Conservation (phyloP, 2,888 invertebrate species). For the Cheilosia vernalis region DNA sequence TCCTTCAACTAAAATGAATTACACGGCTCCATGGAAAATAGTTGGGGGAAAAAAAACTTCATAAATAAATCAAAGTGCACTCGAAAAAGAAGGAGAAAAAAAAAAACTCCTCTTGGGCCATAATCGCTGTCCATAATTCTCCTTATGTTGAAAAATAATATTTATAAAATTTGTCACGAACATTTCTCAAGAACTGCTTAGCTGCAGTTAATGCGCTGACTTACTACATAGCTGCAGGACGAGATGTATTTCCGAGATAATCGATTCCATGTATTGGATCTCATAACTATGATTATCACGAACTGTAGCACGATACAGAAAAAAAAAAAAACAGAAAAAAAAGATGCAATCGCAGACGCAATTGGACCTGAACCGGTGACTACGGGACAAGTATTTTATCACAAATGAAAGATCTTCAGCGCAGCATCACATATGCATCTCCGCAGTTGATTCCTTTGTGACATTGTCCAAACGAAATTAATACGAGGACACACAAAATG, state of each 20-base stretch:
- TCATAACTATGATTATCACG: slow-evolving; percentile 57
- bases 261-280: slow-evolving; percentile 52
- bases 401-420: slow-evolving; percentile 34
- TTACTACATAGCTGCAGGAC: neutral
- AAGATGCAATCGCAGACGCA: slow-evolving; percentile 64
- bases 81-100: slow-evolving; percentile 28
- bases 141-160: slow-evolving; percentile 66
- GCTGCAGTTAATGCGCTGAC: slow-evolving; percentile 39
- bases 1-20: slow-evolving; percentile 56
- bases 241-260: slow-evolving; percentile 67
- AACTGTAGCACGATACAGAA: slow-evolving; percentile 9
- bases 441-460: slow-evolving; percentile 14
- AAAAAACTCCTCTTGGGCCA: slow-evolving; percentile 12
- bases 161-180: slow-evolving; percentile 73
- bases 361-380: slow-evolving; percentile 36
- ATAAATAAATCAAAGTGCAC: slow-evolving; percentile 70
- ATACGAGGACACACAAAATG: slow-evolving; percentile 5
- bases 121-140: slow-evolving; percentile 60
- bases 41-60: neutral
- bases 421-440: slow-evolving; percentile 31
- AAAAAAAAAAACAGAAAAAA: slow-evolving; percentile 2
- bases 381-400: slow-evolving; percentile 47
- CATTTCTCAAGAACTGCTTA: slow-evolving; percentile 59
- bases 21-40: slow-evolving; percentile 40
- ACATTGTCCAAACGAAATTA: slow-evolving; percentile 38